Evolutionary conservation across 35 echinoderm and acorn worm genomes (phyloP).

Genomic region (Stichopus chloronotus): DNA sequence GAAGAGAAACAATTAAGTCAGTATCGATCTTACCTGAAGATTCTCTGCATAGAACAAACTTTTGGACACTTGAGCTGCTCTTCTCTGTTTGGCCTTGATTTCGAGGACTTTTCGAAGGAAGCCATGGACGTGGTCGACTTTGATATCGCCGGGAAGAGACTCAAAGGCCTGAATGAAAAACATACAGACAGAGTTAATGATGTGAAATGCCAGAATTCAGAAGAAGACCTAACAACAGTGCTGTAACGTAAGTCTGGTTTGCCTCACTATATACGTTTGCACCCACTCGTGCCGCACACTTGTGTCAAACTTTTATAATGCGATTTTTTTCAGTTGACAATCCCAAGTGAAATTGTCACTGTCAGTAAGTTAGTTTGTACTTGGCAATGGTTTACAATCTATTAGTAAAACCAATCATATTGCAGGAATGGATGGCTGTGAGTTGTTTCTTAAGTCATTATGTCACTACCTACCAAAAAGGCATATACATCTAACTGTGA

Average conservation of each 20-base stretch:
- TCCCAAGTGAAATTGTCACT: no score
- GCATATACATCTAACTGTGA: no score
- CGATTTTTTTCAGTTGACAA: no score
- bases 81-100: slow-evolving; percentile 74
- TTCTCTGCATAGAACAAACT: slow-evolving; percentile 95
- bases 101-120: slow-evolving; percentile 93
- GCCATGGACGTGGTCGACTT: slow-evolving; percentile 63
- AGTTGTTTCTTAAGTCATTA: no score
- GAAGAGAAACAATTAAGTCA: no score
- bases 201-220: background rate
- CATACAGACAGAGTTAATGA: background rate
- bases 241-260: background rate
- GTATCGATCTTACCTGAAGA: slow-evolving; percentile 78
- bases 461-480: no score
- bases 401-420: no score
- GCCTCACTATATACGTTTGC: background rate
- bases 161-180: slow-evolving; percentile 81
- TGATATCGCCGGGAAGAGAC: slow-evolving; percentile 81
- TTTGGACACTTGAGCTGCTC: slow-evolving; percentile 82
- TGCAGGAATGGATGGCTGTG: no score
- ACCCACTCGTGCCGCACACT: no score
- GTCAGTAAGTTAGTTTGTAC: no score
- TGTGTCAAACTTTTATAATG: no score
- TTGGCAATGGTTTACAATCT: no score
- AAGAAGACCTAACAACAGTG: background rate